Evolutionary conservation across 2,113 vertebrate species (phyloP).

Genomic region (Lasiurus cinereus): DNA sequence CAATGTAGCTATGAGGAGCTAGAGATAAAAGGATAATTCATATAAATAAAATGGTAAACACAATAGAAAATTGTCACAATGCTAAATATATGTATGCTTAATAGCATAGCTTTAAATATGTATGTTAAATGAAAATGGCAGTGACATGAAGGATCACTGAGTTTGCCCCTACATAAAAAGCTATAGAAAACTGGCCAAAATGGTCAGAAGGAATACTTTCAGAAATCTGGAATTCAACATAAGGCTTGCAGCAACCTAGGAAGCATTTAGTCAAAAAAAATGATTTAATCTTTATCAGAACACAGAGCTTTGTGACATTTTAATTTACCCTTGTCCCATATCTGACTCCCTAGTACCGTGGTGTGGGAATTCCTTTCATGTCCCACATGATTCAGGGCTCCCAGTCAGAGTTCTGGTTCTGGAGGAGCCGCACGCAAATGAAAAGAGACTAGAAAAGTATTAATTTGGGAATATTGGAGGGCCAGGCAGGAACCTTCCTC

Average conservation of each 20-base stretch:
- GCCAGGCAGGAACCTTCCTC: too few species aligned
- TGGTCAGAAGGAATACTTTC: background rate
- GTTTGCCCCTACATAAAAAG: background rate
- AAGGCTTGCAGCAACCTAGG: background rate
- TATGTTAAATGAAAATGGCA: background rate
- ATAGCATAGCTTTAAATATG: background rate
- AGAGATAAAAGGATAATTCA: background rate
- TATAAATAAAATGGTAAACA: background rate
- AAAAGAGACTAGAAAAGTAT: too few species aligned
- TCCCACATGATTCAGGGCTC: too few species aligned
- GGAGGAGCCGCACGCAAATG: too few species aligned
- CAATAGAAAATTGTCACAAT: background rate
- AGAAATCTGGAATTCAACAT: background rate
- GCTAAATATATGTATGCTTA: background rate
- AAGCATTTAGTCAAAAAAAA: background rate
- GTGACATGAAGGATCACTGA: background rate
- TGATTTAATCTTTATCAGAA: background rate
- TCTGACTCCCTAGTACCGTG: too few species aligned
- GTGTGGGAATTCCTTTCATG: background rate
- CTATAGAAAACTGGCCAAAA: background rate
- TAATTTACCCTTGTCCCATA: background rate
- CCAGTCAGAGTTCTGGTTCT: too few species aligned
- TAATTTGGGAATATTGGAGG: too few species aligned
- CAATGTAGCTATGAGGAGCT: background rate
- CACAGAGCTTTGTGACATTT: background rate